Conservation (phyloP, 2,888 invertebrate genomes). For the Acrobasis suavella region DNA sequence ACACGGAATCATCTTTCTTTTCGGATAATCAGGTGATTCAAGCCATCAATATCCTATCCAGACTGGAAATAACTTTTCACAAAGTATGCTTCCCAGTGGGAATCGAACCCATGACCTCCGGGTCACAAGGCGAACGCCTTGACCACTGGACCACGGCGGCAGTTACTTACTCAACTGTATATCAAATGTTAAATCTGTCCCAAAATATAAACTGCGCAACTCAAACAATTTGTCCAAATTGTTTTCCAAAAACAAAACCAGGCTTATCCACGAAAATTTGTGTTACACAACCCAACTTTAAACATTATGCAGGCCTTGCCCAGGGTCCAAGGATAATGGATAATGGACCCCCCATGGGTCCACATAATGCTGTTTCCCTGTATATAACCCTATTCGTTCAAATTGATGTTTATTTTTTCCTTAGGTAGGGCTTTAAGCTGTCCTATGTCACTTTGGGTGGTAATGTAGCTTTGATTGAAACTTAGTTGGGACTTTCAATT, state of each 20-base stretch:
- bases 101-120: no score
- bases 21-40: no score
- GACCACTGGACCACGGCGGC: no score
- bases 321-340: not conserved
- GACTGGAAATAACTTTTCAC: no score
- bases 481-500: not conserved
- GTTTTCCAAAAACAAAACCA: not conserved
- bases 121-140: no score
- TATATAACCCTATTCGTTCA: conserved; percentile 1
- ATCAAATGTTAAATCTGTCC: no score
- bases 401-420: conserved; percentile 9
- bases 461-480: not conserved
- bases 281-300: not conserved
- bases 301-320: conserved; percentile 1
- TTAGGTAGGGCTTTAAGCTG: not conserved
- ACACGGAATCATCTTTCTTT: no score
- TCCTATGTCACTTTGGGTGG: not conserved
- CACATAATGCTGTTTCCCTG: not conserved
- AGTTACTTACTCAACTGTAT: no score
- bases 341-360: not conserved
- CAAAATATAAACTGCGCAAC: not conserved
- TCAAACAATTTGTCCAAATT: not conserved
- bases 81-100: no score
- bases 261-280: not conserved
- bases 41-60: no score